Conservation (phyloP, 2,888 invertebrate genomes). For the Tipula lateralis region DNA sequence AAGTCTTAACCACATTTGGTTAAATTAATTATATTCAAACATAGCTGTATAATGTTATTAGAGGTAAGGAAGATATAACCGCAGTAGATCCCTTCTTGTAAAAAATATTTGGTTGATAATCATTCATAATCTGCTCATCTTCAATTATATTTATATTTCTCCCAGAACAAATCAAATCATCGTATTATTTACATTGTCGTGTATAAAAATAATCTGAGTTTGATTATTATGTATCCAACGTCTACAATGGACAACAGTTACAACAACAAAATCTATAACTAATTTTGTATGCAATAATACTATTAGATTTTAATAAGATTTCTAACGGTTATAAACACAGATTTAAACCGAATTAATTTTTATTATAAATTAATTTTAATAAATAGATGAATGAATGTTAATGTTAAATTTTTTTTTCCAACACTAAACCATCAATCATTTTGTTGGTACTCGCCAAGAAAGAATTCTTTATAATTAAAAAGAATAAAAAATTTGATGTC, state of each 20-base stretch:
- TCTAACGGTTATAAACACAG: not conserved
- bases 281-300: constrained; percentile 3
- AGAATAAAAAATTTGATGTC: not conserved
- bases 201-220: not conserved
- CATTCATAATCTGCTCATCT: too few species aligned
- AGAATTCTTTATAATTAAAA: not conserved
- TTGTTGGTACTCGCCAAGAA: not conserved
- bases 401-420: not conserved
- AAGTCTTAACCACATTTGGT: too few species aligned
- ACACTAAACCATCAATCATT: not conserved
- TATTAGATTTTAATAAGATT: not conserved
- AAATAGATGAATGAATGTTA: not conserved
- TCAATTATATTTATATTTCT: not conserved
- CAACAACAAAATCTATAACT: not conserved
- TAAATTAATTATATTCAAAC: too few species aligned
- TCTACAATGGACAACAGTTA: not conserved
- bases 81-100: too few species aligned
- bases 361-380: not conserved
- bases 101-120: too few species aligned
- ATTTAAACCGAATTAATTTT: not conserved
- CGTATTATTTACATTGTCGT: not conserved
- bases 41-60: too few species aligned
- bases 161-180: not conserved
- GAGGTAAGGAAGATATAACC: too few species aligned
- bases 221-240: not conserved